Evolutionary conservation across 1,140 invertebrate species (phyloP).

Genomic region (Leguminivora glycinivorella): DNA sequence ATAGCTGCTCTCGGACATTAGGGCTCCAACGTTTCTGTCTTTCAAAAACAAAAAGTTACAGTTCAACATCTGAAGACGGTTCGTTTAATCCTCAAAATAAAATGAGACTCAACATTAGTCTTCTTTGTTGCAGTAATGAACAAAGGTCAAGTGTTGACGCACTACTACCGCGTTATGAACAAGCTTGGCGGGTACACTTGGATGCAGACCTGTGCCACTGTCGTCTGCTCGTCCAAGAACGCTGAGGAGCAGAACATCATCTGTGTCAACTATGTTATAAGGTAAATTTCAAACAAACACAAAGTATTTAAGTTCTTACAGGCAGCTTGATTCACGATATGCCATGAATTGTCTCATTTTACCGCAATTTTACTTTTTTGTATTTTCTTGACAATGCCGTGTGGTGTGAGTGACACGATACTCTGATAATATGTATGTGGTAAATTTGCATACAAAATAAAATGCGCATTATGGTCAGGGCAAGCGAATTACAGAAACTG

Average conservation of each 20-base stretch:
- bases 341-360: neutral
- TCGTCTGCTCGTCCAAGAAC: constrained; percentile 96
- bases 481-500: neutral
- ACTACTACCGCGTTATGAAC: constrained; percentile 97
- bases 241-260: constrained; percentile 97
- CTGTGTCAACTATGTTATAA: constrained; percentile 96
- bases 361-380: neutral
- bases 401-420: neutral
- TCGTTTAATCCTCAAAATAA: neutral
- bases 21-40: no score
- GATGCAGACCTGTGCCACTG: constrained; percentile 97
- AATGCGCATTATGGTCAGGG: neutral
- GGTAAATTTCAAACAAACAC: constrained; percentile 79
- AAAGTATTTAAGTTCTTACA: neutral
- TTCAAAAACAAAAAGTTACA: neutral
- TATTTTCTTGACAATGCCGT: neutral
- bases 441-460: neutral
- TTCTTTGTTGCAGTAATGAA: constrained; percentile 89
- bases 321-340: neutral
- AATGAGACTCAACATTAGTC: constrained; percentile 33
- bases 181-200: constrained; percentile 97
- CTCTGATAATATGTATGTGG: constrained; percentile 1
- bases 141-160: constrained; percentile 97
- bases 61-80: neutral
- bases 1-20: no score